Conservation (phyloP, 2,113 vertebrate genomes). For the Azemiops feae region DNA sequence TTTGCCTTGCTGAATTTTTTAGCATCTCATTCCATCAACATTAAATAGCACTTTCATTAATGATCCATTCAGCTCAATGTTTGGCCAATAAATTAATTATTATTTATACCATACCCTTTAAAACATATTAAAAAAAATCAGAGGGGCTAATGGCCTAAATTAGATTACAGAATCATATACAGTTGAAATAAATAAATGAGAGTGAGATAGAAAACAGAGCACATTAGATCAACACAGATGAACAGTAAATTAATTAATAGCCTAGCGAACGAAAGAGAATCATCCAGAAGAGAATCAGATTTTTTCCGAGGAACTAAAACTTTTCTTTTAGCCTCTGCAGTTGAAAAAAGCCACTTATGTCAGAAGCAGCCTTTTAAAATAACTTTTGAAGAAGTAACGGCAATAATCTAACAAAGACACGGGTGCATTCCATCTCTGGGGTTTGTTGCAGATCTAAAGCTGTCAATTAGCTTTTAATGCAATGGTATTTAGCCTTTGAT, state of each 20-base stretch:
- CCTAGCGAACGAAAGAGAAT: background rate
- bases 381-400: background rate
- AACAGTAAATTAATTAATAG: background rate
- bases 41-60: background rate
- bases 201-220: background rate
- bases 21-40: background rate
- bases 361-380: background rate
- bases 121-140: background rate
- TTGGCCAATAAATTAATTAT: background rate
- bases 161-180: background rate
- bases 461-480: background rate
- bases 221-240: background rate
- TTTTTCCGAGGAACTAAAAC: too few species aligned
- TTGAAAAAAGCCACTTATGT: background rate
- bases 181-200: background rate
- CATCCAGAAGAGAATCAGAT: background rate
- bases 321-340: too few species aligned
- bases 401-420: background rate
- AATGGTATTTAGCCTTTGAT: background rate
- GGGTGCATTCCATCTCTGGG: background rate
- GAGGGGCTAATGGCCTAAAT: background rate
- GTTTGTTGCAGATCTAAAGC: background rate
- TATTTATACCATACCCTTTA: background rate
- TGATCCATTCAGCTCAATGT: background rate
- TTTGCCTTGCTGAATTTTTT: background rate